phyloP scores from a whole-genome alignment of 2,113 vertebrate genomes.

The Gopherus flavomarginatus region DNA sequence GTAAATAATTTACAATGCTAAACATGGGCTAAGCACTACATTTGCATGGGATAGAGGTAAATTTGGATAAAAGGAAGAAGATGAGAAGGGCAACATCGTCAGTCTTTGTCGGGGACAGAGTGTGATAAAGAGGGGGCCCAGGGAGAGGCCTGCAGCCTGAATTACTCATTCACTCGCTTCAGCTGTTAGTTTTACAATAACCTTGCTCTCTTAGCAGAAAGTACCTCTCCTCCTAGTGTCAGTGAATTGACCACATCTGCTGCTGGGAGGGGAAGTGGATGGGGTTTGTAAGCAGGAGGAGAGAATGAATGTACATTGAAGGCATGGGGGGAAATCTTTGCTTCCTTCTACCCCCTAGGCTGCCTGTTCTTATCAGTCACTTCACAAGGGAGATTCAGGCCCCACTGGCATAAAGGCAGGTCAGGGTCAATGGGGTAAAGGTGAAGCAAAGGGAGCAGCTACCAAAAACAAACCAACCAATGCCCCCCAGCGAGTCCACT shows the following conservation, averaged over 20 bases:
- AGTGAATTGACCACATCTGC: background rate
- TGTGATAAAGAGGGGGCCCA: background rate
- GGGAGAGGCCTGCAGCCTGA: accelerated
- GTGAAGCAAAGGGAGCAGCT: background rate
- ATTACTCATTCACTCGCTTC: background rate
- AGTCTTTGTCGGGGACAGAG: background rate
- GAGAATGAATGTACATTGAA: background rate
- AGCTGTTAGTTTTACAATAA: background rate
- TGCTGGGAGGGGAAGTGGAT: background rate
- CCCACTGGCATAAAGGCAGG: conserved; percentile 20
- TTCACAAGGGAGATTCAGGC: conserved; percentile 3
- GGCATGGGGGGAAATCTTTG: background rate
- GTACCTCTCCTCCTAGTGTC: background rate
- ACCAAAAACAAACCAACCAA: conserved; percentile 29
- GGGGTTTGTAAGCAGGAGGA: background rate
- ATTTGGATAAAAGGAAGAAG: conserved; percentile 30
- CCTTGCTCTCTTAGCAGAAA: background rate
- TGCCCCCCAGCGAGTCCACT: conserved; percentile 7
- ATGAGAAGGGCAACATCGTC: background rate
- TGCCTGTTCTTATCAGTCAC: conserved; percentile 10
- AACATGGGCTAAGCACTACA: background rate
- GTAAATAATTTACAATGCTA: conserved; percentile 32
- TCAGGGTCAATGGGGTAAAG: conserved; percentile 39
- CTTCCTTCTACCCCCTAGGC: background rate
- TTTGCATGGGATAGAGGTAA: conserved; percentile 11